Percentiles rank a stretch among this genome's conserved stretches.
Conservation (phyloP, 2,888 invertebrate genomes). For the Ormyrus nitidulus region DNA sequence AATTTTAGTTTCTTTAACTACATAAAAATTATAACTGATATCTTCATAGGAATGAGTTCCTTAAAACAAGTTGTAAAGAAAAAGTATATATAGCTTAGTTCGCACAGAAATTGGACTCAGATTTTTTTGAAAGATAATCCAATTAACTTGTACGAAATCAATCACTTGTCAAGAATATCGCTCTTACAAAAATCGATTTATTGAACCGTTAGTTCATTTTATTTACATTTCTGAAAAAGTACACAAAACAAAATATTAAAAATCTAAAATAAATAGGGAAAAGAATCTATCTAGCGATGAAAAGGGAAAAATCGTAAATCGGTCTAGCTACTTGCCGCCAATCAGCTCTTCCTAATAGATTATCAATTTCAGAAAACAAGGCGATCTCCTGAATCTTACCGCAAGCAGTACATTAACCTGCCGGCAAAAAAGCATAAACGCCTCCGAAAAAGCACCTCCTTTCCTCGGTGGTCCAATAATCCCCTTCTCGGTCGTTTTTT, state of each 20-base stretch:
- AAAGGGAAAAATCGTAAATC: too few relatives aligned
- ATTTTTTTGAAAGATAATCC: not conserved
- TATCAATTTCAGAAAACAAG: not conserved
- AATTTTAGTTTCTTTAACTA: conserved; percentile 1
- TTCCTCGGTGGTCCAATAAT: not conserved
- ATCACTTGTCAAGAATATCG: not conserved
- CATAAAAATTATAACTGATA: conserved; percentile 1
- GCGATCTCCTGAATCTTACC: too few relatives aligned
- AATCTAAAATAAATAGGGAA: too few relatives aligned
- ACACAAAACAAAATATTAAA: too few relatives aligned
- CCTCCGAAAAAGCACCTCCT: not conserved
- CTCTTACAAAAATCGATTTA: too few relatives aligned
- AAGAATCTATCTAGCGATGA: too few relatives aligned
- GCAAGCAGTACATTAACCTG: not conserved
- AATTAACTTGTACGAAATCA: conserved; percentile 14
- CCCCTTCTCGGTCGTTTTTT: too few relatives aligned
- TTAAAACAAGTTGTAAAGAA: not conserved
- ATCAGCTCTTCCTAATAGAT: not conserved
- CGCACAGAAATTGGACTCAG: not conserved
- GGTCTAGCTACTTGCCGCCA: not conserved
- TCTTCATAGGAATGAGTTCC: not conserved
- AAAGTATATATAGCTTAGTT: not conserved
- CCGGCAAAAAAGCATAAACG: not conserved
- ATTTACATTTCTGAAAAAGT: too few relatives aligned
- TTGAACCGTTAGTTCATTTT: too few relatives aligned